These are phyloP conservation scores for Parazoanthus atlanticus DNA, from an alignment of 92 coral and sea anemone species.

Conservation along the genomic window DNA sequence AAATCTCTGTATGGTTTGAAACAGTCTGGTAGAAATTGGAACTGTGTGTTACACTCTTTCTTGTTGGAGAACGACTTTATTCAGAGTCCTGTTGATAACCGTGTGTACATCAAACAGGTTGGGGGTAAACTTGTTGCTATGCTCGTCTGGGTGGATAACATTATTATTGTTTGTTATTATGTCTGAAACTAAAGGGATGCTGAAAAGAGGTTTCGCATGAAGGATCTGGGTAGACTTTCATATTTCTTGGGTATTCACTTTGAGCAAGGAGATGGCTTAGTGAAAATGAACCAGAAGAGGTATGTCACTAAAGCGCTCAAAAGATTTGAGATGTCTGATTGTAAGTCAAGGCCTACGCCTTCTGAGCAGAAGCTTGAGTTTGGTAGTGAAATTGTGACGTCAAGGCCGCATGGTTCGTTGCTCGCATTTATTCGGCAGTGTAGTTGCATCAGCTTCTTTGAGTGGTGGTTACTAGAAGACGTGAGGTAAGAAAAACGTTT, in stretches of 20 bases:
- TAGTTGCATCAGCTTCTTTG: too few species aligned
- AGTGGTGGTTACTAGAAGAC: too few species aligned
- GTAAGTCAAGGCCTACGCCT: slow-evolving; percentile 54
- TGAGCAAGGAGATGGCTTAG: slow-evolving; percentile 50
- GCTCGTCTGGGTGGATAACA: slow-evolving; percentile 47
- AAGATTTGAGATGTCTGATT: slow-evolving; percentile 54
- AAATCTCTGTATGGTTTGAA: slow-evolving; percentile 51
- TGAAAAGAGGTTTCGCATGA: slow-evolving; percentile 55
- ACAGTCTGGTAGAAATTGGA: slow-evolving; percentile 7
- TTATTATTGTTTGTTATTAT: slow-evolving; percentile 44
- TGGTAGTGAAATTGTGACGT: too few species aligned
- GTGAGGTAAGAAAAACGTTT: too few species aligned
- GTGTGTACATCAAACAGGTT: slow-evolving; percentile 26
- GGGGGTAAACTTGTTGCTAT: background rate
- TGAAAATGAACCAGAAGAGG: slow-evolving; percentile 41
- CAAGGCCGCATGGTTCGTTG: too few species aligned
- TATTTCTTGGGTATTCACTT: slow-evolving; percentile 48
- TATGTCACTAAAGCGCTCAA: slow-evolving; percentile 39
- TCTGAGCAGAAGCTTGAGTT: too few species aligned
- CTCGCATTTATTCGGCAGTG: too few species aligned
- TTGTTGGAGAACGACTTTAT: slow-evolving; percentile 18
- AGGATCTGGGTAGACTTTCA: slow-evolving; percentile 55
- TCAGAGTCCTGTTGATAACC: slow-evolving; percentile 36
- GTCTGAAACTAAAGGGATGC: slow-evolving; percentile 43
- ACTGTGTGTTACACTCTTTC: background rate